Conservation (phyloP, 2,797 vertebrate genomes). For the Brotula barbata region DNA sequence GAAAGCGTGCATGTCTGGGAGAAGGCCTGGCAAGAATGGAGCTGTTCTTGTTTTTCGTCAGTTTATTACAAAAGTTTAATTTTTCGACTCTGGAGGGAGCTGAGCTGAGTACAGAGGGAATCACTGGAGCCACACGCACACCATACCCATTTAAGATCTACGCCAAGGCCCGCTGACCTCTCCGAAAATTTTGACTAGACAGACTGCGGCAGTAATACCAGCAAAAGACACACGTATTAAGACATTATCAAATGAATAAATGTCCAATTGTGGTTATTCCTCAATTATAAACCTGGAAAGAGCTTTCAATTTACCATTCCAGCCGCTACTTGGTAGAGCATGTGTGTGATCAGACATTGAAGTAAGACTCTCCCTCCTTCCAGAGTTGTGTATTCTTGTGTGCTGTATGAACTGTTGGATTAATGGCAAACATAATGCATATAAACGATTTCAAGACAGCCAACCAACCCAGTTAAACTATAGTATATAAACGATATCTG, state of each 20-base stretch:
- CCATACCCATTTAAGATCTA: conserved; percentile 78
- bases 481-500: background rate
- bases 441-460: background rate
- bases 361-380: conserved; percentile 9
- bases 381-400: background rate
- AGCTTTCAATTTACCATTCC: background rate
- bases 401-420: background rate
- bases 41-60: conserved; percentile 78
- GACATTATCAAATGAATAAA: background rate
- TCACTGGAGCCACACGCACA: conserved; percentile 77
- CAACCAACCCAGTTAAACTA: background rate
- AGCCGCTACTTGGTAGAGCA: background rate
- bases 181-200: background rate
- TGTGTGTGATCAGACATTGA: background rate
- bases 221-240: background rate
- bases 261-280: background rate
- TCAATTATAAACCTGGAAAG: background rate
- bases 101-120: conserved; percentile 64
- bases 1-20: conserved; percentile 83
- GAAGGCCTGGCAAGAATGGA: conserved; percentile 83
- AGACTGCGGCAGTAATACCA: background rate
- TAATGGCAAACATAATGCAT: background rate
- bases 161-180: conserved; percentile 63
- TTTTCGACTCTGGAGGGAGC: conserved; percentile 73
- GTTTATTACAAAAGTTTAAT: conserved; percentile 83